Conservation (phyloP, 2,888 invertebrate species). For the Toxonevra muliebris region DNA sequence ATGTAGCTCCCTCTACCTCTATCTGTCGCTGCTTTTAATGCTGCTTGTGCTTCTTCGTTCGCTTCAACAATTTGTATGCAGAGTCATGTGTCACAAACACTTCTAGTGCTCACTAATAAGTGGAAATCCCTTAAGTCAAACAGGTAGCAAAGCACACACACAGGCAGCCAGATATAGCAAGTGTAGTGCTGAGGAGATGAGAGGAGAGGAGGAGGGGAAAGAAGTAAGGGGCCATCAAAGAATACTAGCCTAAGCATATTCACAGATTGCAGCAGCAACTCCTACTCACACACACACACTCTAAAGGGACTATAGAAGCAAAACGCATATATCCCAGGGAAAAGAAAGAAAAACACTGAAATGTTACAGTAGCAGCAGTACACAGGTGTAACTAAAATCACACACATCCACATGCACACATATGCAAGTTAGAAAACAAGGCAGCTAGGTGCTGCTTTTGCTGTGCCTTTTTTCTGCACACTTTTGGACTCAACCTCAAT, state of each 20-base stretch:
- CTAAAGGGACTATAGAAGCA: neutral
- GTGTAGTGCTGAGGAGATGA: too few relatives aligned
- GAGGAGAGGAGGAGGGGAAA: constrained; percentile 1
- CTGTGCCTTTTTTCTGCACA: neutral
- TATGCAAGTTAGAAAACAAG: neutral
- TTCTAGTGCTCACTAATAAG: neutral
- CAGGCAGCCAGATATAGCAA: too few relatives aligned
- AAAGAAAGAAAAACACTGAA: neutral
- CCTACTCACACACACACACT: neutral
- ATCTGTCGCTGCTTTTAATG: neutral
- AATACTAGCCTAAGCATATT: neutral
- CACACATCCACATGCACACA: neutral
- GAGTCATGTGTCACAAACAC: constrained; percentile 6
- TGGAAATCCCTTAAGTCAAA: neutral
- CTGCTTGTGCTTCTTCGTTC: neutral
- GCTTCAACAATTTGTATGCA: neutral
- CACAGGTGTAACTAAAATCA: constrained; percentile 1
- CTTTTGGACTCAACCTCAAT: constrained; percentile 53
- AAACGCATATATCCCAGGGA: neutral
- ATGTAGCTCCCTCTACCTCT: neutral
- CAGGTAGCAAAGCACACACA: neutral
- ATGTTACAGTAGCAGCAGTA: neutral
- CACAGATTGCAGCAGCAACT: neutral
- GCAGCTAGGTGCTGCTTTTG: neutral
- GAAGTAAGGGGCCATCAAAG: constrained; percentile 7